Conservation (phyloP, 2,113 vertebrate species). For the Pollimyrus isidori region DNA sequence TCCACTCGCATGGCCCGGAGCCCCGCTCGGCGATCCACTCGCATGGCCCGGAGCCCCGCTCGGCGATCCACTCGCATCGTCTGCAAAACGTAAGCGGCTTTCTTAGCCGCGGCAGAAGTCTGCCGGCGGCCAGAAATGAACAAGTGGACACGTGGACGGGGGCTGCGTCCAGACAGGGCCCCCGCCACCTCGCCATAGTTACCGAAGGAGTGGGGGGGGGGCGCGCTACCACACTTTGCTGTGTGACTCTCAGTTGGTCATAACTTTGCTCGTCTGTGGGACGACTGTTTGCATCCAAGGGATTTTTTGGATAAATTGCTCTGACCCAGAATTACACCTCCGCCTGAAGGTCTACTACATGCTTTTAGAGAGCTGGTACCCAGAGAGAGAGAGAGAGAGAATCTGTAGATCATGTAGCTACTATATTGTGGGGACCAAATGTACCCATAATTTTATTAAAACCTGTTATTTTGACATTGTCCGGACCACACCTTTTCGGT, state of each 20-base stretch:
- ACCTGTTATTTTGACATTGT: neutral
- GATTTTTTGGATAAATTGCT: neutral
- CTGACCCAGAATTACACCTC: neutral
- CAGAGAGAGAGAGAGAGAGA: neutral
- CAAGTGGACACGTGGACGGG: neutral
- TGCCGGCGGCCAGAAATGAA: neutral
- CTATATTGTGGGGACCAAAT: too few species aligned
- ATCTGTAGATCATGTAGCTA: neutral
- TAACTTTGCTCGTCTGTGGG: neutral
- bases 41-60: neutral
- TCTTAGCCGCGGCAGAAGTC: neutral
- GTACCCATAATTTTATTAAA: neutral
- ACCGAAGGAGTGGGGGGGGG: neutral
- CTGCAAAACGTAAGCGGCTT: neutral
- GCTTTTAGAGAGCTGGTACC: neutral
- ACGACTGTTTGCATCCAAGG: neutral
- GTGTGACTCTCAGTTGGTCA: neutral
- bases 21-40: too few species aligned
- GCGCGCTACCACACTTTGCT: neutral
- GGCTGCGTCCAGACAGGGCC: neutral
- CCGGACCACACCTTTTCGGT: neutral
- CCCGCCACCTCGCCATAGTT: neutral
- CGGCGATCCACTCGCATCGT: neutral
- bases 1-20: too few species aligned
- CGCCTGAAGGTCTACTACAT: neutral